Conservation (phyloP, 2,113 vertebrate species). For the Gambusia holbrooki region DNA sequence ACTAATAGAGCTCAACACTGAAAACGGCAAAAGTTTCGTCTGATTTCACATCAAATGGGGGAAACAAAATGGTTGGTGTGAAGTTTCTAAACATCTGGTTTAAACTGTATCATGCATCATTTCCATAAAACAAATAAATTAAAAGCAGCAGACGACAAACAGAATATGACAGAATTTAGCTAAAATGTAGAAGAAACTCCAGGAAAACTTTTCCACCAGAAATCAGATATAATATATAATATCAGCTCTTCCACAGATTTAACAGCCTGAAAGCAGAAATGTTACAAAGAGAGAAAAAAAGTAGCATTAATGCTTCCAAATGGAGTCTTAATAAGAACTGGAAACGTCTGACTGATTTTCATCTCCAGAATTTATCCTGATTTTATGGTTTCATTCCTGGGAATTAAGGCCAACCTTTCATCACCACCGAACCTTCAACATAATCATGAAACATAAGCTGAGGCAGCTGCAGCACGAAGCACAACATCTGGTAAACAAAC, state of each 20-base stretch:
- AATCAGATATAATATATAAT: not conserved
- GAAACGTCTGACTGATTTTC: not conserved
- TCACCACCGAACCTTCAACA: constrained; percentile 15
- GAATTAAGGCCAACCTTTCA: not conserved
- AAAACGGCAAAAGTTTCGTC: no score
- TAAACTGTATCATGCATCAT: no score
- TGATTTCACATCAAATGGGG: no score
- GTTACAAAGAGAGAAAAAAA: not conserved
- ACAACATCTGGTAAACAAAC: constrained; percentile 48
- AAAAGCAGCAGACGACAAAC: no score
- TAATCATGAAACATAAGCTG: constrained; percentile 24
- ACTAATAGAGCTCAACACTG: no score
- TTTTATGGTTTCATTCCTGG: not conserved
- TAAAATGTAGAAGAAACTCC: no score
- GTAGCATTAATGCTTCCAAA: not conserved
- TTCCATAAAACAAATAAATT: no score
- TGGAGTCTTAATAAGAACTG: no score
- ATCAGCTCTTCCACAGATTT: not conserved
- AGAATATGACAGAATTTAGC: no score
- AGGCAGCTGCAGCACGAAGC: constrained; percentile 33
- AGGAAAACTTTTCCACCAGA: no score
- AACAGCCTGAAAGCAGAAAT: not conserved
- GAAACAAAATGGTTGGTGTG: no score
- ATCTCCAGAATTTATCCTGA: not conserved
- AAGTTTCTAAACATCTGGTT: no score